Base-by-base conservation (phyloP, 2,888 invertebrate genomes). In the Acanthoscelides obtectus region DNA sequence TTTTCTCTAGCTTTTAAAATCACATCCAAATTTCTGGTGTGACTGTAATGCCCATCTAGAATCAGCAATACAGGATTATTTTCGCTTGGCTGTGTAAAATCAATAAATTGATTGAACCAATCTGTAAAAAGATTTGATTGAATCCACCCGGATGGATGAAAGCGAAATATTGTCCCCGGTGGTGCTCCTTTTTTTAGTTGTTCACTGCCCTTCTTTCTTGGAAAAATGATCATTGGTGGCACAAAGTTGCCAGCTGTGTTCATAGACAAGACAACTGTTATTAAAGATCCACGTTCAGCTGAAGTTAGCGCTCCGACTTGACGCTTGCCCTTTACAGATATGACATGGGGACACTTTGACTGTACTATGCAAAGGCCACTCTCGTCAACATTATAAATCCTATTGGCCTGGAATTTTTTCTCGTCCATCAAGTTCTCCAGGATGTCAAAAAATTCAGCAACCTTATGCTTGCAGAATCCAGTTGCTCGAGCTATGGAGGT, bases 181-280 rank as follows among this genome's bases (percentile, higher is more conserved):
- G 81, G 83, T 20, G 80, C 81, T 20, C 78, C 80, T 70, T 81
- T 77, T 69, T 81, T 74, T n/a, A 83, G 72, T 22, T 81, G 77
- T 0, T 73, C 73, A 45, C 81, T 82, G 77, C 80, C 79, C 64
- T 81, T 79, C 72, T 82, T 80, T 5, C 82, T 77, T 3, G 65
- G 65, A 75, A 82, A 84, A 70, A 84, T 80, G 20, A 84, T 73
- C n/a, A 80, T 72, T 12, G 83, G 83, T 4, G 83, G 82, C 6
- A 84, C 77, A 76, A 75, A 81, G 20, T 20, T 20, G 17, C n/a
- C 65, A 20, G 20, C 3, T 20, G 65, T 12, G n/a, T n/a, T n/a
- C n/a, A n/a, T n/a, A n/a, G n/a, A n/a, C n/a, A n/a, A n/a, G n/a
- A n/a, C n/a, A n/a, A n/a, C n/a, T n/a, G n/a, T n/a, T n/a, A n/a